A percentile compares a stretch with the other conserved stretches of the same genome.
Evolutionary conservation across 2,888 invertebrate genomes (phyloP).

Genomic region (Tenthredo mesomela): DNA sequence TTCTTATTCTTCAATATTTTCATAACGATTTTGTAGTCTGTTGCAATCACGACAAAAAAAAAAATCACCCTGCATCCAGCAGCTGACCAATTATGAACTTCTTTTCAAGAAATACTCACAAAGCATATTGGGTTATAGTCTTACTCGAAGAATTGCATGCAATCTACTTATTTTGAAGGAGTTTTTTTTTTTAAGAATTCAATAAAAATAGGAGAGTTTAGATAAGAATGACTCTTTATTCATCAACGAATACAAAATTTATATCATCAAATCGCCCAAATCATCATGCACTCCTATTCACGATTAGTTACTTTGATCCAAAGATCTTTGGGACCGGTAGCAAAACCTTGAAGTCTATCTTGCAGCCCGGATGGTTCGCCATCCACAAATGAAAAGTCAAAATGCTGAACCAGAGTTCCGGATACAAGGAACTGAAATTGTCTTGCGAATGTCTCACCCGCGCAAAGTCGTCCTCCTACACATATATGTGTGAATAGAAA

Average conservation of each 20-base stretch:
- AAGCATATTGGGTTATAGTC: background rate
- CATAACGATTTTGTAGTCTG: slow-evolving; percentile 80
- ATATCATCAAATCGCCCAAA: background rate
- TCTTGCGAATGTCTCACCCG: slow-evolving; percentile 86
- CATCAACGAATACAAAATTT: no score
- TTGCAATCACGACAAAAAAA: slow-evolving; percentile 79
- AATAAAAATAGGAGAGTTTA: background rate
- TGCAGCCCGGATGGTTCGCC: slow-evolving; percentile 77
- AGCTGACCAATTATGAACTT: slow-evolving; percentile 77
- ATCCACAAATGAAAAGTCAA: slow-evolving; percentile 80
- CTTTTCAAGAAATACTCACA: background rate
- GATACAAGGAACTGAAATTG: slow-evolving; percentile 83
- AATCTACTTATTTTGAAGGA: background rate
- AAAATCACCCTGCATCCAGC: slow-evolving; percentile 80
- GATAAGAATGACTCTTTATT: background rate
- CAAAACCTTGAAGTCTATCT: slow-evolving; percentile 79
- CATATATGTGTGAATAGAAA: background rate
- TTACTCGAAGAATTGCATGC: background rate
- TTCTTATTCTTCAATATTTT: slow-evolving; percentile 81
- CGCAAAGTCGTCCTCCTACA: slow-evolving; percentile 84
- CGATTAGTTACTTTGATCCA: slow-evolving; percentile 81
- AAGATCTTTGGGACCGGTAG: slow-evolving; percentile 80
- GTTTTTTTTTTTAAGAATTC: background rate
- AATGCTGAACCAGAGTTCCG: slow-evolving; percentile 83
- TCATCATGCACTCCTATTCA: slow-evolving; percentile 56